Percentiles rank a stretch among this genome's conserved stretches.
Evolutionary conservation across 2,888 invertebrate genomes (phyloP).

Genomic region (Minunthozetes semirufus): DNA sequence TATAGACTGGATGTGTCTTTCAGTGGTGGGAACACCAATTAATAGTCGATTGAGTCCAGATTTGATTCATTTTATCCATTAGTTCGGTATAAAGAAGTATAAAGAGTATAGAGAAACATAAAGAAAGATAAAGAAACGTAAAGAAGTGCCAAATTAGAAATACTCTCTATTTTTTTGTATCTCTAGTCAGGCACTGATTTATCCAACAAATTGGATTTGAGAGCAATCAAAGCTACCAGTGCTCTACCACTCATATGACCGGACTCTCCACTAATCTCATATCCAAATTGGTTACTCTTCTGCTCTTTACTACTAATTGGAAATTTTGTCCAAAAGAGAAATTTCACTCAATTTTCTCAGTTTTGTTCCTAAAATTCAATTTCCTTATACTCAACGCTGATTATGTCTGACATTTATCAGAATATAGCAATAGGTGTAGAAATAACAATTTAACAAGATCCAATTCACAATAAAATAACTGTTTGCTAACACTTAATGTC

Average conservation of each 20-base stretch:
- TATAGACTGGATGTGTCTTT: background rate
- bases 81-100: background rate
- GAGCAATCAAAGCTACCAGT: background rate
- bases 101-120: too few species aligned
- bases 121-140: too few species aligned
- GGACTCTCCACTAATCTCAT: background rate
- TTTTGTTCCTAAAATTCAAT: too few species aligned
- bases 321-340: too few species aligned
- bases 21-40: background rate
- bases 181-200: background rate
- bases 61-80: background rate
- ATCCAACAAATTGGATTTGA: background rate
- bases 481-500: too few species aligned
- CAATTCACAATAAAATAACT: too few species aligned
- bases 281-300: background rate
- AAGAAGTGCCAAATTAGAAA: background rate
- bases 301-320: too few species aligned
- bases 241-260: background rate
- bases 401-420: too few species aligned
- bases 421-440: too few species aligned
- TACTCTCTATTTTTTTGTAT: background rate
- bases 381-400: too few species aligned
- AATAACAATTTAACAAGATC: too few species aligned
- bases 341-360: too few species aligned
- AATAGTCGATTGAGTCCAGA: conserved; percentile 3